A percentile compares a stretch with the other conserved stretches of the same genome.
Conservation (phyloP, 2,888 invertebrate genomes). For the Folsomia manolachei region DNA sequence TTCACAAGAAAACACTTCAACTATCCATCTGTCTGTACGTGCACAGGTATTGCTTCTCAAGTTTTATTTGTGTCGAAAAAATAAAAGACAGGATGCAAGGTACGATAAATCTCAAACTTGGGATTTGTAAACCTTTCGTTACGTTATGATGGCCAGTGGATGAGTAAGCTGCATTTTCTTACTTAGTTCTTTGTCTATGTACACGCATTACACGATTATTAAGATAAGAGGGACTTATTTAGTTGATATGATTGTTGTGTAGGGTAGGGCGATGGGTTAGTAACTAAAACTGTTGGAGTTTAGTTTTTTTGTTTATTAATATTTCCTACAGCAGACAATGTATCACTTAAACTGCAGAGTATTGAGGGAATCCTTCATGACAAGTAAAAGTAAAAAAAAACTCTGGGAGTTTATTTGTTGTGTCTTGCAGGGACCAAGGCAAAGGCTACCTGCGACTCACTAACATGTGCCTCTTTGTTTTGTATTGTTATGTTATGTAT, state of each 20-base stretch:
- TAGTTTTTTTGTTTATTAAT: no score
- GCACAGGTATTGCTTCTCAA: background rate
- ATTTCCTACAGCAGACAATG: no score
- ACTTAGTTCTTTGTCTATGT: background rate
- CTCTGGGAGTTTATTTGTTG: no score
- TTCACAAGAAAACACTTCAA: no score
- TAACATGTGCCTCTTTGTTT: no score
- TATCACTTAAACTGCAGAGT: no score
- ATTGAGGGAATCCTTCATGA: no score
- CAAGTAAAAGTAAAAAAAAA: no score
- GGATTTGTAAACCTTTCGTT: background rate
- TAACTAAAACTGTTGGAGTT: background rate
- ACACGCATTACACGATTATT: background rate
- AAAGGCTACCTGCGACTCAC: no score
- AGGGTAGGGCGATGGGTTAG: background rate
- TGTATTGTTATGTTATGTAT: no score
- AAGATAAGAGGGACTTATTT: background rate
- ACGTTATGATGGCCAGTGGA: background rate
- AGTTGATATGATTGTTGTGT: background rate
- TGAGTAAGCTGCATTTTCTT: background rate
- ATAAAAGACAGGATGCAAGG: conserved; percentile 17
- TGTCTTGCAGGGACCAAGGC: no score
- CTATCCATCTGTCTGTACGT: no score
- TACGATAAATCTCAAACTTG: conserved; percentile 6
- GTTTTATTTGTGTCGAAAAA: background rate